phyloP scores from a whole-genome alignment of 2,888 invertebrate genomes.

The Amphimallon solstitiale region DNA sequence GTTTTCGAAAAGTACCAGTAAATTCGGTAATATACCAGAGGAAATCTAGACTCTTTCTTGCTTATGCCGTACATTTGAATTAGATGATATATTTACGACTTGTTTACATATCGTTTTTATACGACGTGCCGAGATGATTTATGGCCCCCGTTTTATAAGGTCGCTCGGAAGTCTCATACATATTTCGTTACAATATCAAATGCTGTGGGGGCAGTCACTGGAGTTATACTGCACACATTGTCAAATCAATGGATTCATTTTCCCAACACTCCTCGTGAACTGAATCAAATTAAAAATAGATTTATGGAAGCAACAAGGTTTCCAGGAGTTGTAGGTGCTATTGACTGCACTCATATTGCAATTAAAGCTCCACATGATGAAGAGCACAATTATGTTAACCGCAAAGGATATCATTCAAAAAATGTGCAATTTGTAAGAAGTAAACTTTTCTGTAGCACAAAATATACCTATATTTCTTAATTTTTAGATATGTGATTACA shows the following conservation, averaged over 20 bases:
- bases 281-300: conserved; percentile 39
- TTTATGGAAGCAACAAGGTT: conserved; percentile 44
- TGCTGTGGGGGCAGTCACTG: conserved; percentile 35
- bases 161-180: too few species aligned
- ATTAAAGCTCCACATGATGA: conserved; percentile 40
- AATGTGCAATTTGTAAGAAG: background rate
- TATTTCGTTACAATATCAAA: too few species aligned
- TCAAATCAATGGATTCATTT: conserved; percentile 12
- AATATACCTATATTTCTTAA: background rate
- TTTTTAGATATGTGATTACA: conserved; percentile 47
- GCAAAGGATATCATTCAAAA: conserved; percentile 39
- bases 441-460: background rate
- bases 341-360: conserved; percentile 42
- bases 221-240: background rate
- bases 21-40: too few species aligned
- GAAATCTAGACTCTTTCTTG: too few species aligned
- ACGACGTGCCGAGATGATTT: too few species aligned
- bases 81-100: too few species aligned
- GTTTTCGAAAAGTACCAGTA: too few species aligned
- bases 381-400: conserved; percentile 46
- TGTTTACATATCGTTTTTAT: too few species aligned
- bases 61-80: too few species aligned
- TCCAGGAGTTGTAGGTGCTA: conserved; percentile 41
- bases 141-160: too few species aligned
- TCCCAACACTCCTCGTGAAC: conserved; percentile 27